A percentile compares a stretch with the other conserved stretches of the same genome.
phyloP scores from a whole-genome alignment of 2,888 invertebrate genomes.

The Cerastoderma edule region DNA sequence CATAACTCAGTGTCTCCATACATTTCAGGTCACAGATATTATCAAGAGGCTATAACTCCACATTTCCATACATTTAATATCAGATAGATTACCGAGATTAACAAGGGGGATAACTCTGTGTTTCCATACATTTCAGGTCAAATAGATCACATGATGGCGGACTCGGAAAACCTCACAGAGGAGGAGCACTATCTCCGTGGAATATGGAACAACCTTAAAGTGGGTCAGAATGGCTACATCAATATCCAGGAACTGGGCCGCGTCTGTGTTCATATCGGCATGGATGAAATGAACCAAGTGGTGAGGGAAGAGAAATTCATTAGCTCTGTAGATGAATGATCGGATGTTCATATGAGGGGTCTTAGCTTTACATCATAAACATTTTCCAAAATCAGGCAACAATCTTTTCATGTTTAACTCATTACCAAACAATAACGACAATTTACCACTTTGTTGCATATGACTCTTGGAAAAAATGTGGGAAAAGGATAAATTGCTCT shows the following conservation, averaged over 20 bases:
- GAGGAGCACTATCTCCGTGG: slow-evolving; percentile 87
- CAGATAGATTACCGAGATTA: not conserved
- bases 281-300: slow-evolving; percentile 87
- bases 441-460: too few species aligned
- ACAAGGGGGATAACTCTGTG: not conserved
- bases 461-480: too few species aligned
- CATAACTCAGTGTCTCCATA: not conserved
- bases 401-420: too few species aligned
- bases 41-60: not conserved
- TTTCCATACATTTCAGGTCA: slow-evolving; percentile 63
- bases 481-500: too few species aligned
- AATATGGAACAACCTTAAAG: slow-evolving; percentile 88
- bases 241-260: slow-evolving; percentile 87
- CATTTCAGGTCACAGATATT: not conserved
- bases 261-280: slow-evolving; percentile 88
- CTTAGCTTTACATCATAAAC: too few species aligned
- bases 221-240: slow-evolving; percentile 87
- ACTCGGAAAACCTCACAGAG: slow-evolving; percentile 63
- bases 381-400: too few species aligned
- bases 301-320: slow-evolving; percentile 84
- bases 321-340: too few species aligned
- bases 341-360: too few species aligned
- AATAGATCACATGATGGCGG: slow-evolving; percentile 70
- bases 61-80: not conserved
- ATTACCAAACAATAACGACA: too few species aligned